A percentile compares a stretch with the other conserved stretches of the same genome.
These are phyloP conservation scores for Melolontha melolontha DNA, from an alignment of 2,888 invertebrate species.

Conservation along the genomic window DNA sequence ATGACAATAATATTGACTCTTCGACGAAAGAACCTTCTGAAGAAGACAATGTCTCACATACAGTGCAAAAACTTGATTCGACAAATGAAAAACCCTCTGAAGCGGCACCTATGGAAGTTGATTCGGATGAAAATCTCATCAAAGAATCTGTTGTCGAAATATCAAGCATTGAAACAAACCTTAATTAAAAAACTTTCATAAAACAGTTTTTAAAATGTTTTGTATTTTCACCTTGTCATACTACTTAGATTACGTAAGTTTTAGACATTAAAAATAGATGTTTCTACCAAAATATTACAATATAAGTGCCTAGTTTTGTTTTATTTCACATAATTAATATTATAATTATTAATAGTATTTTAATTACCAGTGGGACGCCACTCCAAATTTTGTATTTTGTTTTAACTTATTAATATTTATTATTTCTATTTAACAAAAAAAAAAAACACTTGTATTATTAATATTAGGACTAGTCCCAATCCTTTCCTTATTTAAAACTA, in stretches of 20 bases:
- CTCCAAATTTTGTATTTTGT: too few relatives aligned
- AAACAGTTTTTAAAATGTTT: conserved; percentile 35
- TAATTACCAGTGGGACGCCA: too few relatives aligned
- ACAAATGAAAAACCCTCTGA: conserved; percentile 8
- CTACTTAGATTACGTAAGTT: conserved; percentile 34
- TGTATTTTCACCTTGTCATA: conserved; percentile 42
- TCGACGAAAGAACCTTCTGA: conserved; percentile 31
- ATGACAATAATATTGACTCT: not conserved
- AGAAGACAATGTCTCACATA: conserved; percentile 12
- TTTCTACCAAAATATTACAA: conserved; percentile 45
- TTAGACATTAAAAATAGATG: conserved; percentile 39
- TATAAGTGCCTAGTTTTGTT: conserved; percentile 50
- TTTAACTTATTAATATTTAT: too few relatives aligned
- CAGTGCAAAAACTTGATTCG: conserved; percentile 1
- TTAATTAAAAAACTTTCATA: conserved; percentile 36
- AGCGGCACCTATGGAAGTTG: conserved; percentile 50
- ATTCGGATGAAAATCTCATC: conserved; percentile 39
- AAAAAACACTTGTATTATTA: too few relatives aligned
- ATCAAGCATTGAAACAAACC: conserved; percentile 28
- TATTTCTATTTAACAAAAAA: too few relatives aligned
- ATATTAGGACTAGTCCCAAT: too few relatives aligned
- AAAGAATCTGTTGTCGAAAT: conserved; percentile 38
- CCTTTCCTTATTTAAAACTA: too few relatives aligned
- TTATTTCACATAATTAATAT: conserved; percentile 34
- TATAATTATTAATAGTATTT: conserved; percentile 4